A percentile compares a stretch with the other conserved stretches of the same genome.
Evolutionary conservation across 2,888 invertebrate genomes (phyloP).

Genomic region (Myopa testacea): DNA sequence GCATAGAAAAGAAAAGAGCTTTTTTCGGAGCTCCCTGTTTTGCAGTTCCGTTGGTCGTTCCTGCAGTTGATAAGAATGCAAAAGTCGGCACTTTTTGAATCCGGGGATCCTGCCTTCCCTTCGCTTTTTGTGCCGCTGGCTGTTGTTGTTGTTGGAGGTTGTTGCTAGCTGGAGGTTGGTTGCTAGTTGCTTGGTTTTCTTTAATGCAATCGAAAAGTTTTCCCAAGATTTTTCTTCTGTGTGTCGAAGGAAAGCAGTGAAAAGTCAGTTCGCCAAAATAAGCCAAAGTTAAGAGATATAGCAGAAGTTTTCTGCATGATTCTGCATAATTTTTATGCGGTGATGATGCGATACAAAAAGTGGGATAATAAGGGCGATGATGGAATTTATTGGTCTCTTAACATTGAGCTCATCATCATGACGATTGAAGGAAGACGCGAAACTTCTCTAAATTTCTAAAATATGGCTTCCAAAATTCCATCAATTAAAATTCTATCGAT

Average conservation of each 20-base stretch:
- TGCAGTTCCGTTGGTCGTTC: not conserved
- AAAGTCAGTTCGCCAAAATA: not conserved
- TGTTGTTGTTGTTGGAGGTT: not conserved
- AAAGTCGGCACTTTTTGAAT: slow-evolving; percentile 12
- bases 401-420: no score
- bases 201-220: not conserved
- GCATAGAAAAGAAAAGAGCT: slow-evolving; percentile 13
- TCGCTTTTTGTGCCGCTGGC: not conserved
- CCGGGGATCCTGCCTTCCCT: not conserved
- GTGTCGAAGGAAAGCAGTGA: not conserved
- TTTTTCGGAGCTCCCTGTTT: not conserved
- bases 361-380: not conserved
- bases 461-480: no score
- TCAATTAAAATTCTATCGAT: no score
- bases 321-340: not conserved
- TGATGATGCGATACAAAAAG: not conserved
- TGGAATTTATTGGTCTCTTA: no score
- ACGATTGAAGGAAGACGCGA: no score
- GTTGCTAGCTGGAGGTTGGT: not conserved
- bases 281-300: not conserved
- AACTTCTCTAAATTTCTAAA: no score
- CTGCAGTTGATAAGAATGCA: slow-evolving; percentile 23
- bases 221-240: not conserved
- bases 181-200: not conserved
- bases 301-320: not conserved